Evolutionary conservation across 1,140 invertebrate species (phyloP).

Genomic region (Liolophura sinensis): DNA sequence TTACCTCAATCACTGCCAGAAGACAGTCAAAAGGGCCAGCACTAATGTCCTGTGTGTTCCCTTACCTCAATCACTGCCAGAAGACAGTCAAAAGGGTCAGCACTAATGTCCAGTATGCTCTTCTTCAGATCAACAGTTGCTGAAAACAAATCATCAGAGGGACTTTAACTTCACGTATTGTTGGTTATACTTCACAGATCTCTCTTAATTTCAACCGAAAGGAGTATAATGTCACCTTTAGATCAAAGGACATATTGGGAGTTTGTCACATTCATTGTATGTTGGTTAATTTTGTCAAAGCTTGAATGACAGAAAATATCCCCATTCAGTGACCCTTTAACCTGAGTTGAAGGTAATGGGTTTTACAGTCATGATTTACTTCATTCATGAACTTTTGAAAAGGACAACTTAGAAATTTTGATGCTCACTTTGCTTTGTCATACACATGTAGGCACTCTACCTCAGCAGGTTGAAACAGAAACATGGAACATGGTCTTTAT

Average conservation of each 20-base stretch:
- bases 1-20: background rate
- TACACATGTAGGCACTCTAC: too few species aligned
- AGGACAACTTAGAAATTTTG: too few species aligned
- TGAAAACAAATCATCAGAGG: constrained; percentile 50
- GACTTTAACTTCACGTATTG: background rate
- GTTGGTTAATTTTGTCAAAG: background rate
- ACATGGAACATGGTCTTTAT: too few species aligned
- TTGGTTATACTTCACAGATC: too few species aligned
- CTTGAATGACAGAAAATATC: too few species aligned
- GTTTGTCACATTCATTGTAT: too few species aligned
- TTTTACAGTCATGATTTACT: background rate
- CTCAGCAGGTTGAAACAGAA: too few species aligned
- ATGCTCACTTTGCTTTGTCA: background rate
- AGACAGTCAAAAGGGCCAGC: background rate
- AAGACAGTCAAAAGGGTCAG: constrained; percentile 68
- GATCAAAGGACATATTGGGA: too few species aligned
- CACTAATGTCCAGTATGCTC: constrained; percentile 60
- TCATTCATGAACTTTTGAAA: background rate
- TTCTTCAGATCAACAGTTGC: constrained; percentile 87
- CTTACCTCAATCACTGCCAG: constrained; percentile 63
- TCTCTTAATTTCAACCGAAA: too few species aligned
- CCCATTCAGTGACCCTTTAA: background rate
- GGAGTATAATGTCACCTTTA: too few species aligned
- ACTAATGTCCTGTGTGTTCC: constrained; percentile 63
- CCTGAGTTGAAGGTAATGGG: background rate